Evolutionary conservation across 2,888 invertebrate species (phyloP).

Genomic region (Pharmacophagus antenor): DNA sequence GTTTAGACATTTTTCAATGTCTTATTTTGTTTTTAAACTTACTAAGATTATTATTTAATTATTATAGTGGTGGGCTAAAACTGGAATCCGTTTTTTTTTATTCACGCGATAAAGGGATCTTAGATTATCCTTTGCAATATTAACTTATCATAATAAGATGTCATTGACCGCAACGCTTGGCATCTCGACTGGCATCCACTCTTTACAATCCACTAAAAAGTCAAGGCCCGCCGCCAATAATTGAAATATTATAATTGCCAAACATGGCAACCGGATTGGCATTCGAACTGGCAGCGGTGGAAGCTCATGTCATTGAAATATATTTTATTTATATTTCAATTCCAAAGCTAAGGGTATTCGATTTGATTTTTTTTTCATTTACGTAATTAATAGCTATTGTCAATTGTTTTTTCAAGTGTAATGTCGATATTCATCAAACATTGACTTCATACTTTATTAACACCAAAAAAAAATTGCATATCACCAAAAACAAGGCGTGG

Average conservation of each 20-base stretch:
- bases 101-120: not conserved
- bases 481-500: not conserved
- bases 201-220: constrained; percentile 7
- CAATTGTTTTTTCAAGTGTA: not conserved
- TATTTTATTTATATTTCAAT: not conserved
- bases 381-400: not conserved
- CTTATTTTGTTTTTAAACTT: too few species aligned
- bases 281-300: not conserved
- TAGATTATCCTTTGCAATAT: not conserved
- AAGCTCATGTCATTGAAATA: not conserved
- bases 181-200: constrained; percentile 6
- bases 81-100: not conserved
- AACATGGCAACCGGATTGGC: not conserved
- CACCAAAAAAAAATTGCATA: not conserved
- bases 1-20: too few species aligned
- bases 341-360: too few species aligned
- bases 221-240: not conserved
- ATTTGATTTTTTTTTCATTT: not conserved
- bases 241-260: not conserved
- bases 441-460: not conserved
- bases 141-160: constrained; percentile 7
- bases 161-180: constrained; percentile 13
- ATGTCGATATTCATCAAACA: not conserved
- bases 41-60: too few species aligned
- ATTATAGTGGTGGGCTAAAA: too few species aligned